Percentiles rank a stretch among this genome's conserved stretches.
These are phyloP conservation scores for Sapayoa aenigma DNA, from an alignment of 2,113 vertebrate species.

Conservation along the genomic window DNA sequence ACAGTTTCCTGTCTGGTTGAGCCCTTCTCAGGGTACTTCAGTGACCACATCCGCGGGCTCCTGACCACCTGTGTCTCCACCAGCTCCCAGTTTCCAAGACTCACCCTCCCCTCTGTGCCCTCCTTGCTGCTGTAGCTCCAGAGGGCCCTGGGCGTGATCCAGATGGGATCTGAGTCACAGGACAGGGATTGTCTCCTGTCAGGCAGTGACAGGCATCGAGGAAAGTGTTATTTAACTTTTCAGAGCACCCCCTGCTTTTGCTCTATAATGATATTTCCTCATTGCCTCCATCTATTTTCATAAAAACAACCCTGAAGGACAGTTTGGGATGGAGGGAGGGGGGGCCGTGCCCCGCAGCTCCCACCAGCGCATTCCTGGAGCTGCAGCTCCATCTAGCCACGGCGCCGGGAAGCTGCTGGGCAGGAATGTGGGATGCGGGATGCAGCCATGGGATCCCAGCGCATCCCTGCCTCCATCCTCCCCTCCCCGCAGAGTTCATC, in stretches of 20 bases:
- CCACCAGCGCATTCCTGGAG: constrained; percentile 50
- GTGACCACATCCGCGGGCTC: fast-evolving
- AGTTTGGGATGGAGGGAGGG: background rate
- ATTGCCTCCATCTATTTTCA: background rate
- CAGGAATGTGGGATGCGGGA: background rate
- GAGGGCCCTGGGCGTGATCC: background rate
- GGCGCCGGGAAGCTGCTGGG: background rate
- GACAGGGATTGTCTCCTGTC: background rate
- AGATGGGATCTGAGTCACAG: fast-evolving
- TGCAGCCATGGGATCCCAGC: fast-evolving
- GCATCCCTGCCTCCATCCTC: fast-evolving
- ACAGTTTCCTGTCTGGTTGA: fast-evolving
- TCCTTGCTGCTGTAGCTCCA: fast-evolving
- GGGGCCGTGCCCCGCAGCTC: background rate
- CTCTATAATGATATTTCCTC: background rate
- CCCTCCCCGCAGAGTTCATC: background rate
- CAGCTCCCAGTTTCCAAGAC: fast-evolving
- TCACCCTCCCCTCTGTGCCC: background rate
- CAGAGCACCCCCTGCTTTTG: background rate
- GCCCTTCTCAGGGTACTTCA: background rate
- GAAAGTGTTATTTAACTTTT: background rate
- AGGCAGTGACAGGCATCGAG: fast-evolving
- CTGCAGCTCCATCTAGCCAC: constrained; percentile 73
- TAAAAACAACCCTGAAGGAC: background rate
- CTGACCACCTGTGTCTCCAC: fast-evolving